A percentile compares a stretch with the other conserved stretches of the same genome.
Evolutionary conservation across 2,113 vertebrate genomes (phyloP).

Genomic region (Prochilodus magdalenae): DNA sequence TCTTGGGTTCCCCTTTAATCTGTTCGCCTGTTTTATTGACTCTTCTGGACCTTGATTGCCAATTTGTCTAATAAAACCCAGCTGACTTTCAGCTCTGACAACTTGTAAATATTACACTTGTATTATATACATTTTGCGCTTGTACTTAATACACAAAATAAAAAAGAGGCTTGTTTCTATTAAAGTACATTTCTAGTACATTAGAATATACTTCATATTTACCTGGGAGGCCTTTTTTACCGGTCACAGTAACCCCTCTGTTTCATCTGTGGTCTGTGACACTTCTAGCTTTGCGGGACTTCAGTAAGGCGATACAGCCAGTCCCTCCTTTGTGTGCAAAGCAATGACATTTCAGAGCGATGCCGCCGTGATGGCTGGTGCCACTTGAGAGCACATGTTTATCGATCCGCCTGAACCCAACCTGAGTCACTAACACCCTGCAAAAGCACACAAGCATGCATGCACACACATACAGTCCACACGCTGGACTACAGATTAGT

Average conservation of each 20-base stretch:
- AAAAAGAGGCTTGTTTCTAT: too few species aligned
- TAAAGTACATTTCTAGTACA: too few species aligned
- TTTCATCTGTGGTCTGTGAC: slow-evolving; percentile 22
- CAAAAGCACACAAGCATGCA: slow-evolving; percentile 2
- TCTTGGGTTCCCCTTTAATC: too few species aligned
- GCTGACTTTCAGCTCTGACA: too few species aligned
- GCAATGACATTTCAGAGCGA: slow-evolving; percentile 57
- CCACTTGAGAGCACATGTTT: slow-evolving; percentile 47
- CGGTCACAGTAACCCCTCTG: not conserved
- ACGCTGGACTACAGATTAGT: not conserved
- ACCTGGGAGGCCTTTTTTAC: too few species aligned
- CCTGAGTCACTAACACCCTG: not conserved
- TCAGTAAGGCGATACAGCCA: slow-evolving; percentile 28
- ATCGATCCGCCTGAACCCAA: slow-evolving; percentile 50
- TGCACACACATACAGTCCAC: slow-evolving; percentile 13
- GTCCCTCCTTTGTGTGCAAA: slow-evolving; percentile 28
- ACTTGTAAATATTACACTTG: too few species aligned
- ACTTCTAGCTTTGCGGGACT: not conserved
- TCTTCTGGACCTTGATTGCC: too few species aligned
- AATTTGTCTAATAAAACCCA: too few species aligned
- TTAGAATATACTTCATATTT: too few species aligned
- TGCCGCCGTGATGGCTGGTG: slow-evolving; percentile 38
- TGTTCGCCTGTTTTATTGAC: too few species aligned
- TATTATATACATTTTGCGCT: too few species aligned
- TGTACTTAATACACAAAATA: too few species aligned